phyloP scores from a whole-genome alignment of 2,113 vertebrate genomes.

The Progne subis region DNA sequence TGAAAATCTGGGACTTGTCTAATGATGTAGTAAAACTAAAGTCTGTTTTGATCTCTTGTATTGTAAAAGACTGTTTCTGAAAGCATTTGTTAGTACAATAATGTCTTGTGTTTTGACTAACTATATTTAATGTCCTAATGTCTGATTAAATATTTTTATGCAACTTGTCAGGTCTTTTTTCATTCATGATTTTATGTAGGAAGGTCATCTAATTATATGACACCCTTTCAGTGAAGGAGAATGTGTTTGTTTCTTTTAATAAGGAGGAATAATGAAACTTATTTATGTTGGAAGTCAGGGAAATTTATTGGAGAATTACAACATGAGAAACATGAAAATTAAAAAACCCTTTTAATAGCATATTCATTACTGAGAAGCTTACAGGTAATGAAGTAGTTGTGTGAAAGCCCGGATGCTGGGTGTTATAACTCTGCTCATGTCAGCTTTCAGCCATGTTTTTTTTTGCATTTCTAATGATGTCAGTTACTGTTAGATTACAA shows the following conservation, averaged over 20 bases:
- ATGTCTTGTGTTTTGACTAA: slow-evolving; percentile 33
- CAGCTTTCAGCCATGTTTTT: slow-evolving; percentile 4
- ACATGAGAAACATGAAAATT: slow-evolving; percentile 68
- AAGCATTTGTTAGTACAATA: slow-evolving; percentile 40
- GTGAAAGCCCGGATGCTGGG: slow-evolving; percentile 22
- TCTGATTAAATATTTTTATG: slow-evolving; percentile 65
- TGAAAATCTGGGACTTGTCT: slow-evolving; percentile 60
- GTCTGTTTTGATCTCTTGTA: slow-evolving; percentile 42
- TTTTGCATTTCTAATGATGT: slow-evolving; percentile 50
- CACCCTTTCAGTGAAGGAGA: slow-evolving; percentile 65
- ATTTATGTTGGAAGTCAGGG: slow-evolving; percentile 74
- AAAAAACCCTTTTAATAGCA: slow-evolving; percentile 62
- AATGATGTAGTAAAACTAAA: slow-evolving; percentile 53
- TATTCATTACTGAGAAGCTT: slow-evolving; percentile 66
- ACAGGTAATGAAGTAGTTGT: slow-evolving; percentile 54
- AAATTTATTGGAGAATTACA: slow-evolving; percentile 74
- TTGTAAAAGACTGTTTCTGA: slow-evolving; percentile 49
- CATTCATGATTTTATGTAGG: slow-evolving; percentile 63
- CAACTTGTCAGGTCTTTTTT: slow-evolving; percentile 62
- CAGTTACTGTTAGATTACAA: slow-evolving; percentile 51
- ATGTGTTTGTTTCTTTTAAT: slow-evolving; percentile 71
- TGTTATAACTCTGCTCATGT: slow-evolving; percentile 21
- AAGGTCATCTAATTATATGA: slow-evolving; percentile 69
- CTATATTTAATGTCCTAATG: slow-evolving; percentile 57
- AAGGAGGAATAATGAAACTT: slow-evolving; percentile 77